A percentile compares a stretch with the other conserved stretches of the same genome.
These are phyloP conservation scores for Orchesellides sinensis DNA, from an alignment of 2,888 invertebrate genomes.

Conservation along the genomic window DNA sequence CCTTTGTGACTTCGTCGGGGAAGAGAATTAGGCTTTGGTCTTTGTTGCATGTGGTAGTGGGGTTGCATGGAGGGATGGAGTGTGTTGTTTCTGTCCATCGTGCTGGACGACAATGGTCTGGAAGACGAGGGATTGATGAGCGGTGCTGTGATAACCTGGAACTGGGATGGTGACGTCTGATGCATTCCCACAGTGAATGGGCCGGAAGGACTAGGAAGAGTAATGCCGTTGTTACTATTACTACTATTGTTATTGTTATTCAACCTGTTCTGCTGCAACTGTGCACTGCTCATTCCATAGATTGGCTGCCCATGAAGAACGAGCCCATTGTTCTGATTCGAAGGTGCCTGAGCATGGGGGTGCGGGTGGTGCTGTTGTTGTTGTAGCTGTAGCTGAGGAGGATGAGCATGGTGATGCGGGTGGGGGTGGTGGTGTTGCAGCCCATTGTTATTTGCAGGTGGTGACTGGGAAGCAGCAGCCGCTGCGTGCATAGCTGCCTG, in stretches of 20 bases:
- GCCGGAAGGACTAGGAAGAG: constrained; percentile 73
- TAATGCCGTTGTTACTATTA: constrained; percentile 74
- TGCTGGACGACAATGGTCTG: constrained; percentile 55
- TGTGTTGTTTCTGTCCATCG: constrained; percentile 40
- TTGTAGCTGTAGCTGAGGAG: too few species aligned
- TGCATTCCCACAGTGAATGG: constrained; percentile 68
- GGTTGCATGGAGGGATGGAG: constrained; percentile 36
- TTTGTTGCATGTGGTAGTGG: constrained; percentile 47
- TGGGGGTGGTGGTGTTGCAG: constrained; percentile 54
- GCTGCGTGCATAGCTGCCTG: constrained; percentile 69
- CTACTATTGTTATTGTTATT: too few species aligned
- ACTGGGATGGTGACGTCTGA: constrained; percentile 71
- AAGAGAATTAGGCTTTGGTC: constrained; percentile 72
- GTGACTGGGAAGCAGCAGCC: constrained; percentile 49
- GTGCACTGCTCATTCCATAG: constrained; percentile 61
- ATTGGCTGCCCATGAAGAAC: constrained; percentile 61
- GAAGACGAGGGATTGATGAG: constrained; percentile 34
- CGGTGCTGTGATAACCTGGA: constrained; percentile 68
- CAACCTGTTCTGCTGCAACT: constrained; percentile 58
- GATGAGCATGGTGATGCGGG: not conserved
- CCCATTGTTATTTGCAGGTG: constrained; percentile 39
- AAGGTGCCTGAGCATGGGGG: constrained; percentile 9
- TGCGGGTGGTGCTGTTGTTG: constrained; percentile 49
- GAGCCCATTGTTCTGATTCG: constrained; percentile 4
- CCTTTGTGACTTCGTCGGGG: constrained; percentile 73